A percentile compares a stretch with the other conserved stretches of the same genome.
phyloP scores from a whole-genome alignment of 1,140 invertebrate genomes.

The Panagrolaimus sp. region DNA sequence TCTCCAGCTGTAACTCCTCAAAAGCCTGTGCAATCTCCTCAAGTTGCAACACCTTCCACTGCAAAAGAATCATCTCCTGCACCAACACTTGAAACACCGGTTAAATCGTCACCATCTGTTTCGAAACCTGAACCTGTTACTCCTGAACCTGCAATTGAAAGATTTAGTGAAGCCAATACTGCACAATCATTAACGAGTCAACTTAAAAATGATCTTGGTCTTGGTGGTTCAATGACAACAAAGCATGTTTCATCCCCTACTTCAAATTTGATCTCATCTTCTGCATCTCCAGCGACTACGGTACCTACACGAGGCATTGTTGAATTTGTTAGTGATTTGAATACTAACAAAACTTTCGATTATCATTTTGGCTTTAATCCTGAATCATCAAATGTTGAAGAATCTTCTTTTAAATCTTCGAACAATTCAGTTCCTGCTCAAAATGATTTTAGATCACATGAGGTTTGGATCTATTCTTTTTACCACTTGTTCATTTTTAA shows the following conservation, averaged over 20 bases:
- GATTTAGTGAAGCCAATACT: not conserved
- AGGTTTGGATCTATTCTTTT: not conserved
- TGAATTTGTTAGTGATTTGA: slow-evolving; percentile 18
- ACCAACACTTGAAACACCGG: not conserved
- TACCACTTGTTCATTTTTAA: not conserved
- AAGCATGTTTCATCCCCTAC: not conserved
- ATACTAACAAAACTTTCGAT: not conserved
- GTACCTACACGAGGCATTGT: not conserved
- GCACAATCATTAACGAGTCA: slow-evolving; percentile 9
- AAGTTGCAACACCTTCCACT: not conserved
- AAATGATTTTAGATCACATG: too few species aligned
- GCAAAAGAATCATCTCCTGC: not conserved
- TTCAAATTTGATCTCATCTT: slow-evolving; percentile 8
- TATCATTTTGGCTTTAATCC: slow-evolving; percentile 12
- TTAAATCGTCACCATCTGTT: slow-evolving; percentile 10
- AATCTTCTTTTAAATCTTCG: too few species aligned
- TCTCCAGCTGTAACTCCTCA: not conserved
- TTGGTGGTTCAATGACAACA: not conserved
- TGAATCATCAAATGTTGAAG: not conserved
- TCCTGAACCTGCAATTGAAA: not conserved
- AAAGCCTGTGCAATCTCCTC: not conserved
- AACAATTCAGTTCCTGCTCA: too few species aligned
- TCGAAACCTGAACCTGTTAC: not conserved
- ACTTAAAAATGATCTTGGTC: slow-evolving; percentile 16
- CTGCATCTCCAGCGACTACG: not conserved